Conservation (phyloP, 2,888 invertebrate species). For the Hermaeophaga mercurialis region DNA sequence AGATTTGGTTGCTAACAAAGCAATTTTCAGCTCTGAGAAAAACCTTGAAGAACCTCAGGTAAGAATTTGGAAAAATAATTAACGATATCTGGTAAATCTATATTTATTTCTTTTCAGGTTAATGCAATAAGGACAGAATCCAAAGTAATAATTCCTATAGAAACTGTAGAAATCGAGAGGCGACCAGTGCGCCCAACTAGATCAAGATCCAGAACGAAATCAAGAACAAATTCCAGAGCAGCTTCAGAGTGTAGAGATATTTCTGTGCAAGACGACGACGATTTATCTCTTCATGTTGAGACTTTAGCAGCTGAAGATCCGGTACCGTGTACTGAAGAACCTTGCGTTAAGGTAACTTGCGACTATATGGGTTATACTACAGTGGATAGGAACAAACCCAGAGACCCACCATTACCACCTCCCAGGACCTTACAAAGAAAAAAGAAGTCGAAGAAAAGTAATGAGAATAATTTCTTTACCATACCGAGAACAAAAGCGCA, state of each 20-base stretch:
- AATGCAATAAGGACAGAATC: constrained; percentile 70
- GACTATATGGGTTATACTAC: constrained; percentile 72
- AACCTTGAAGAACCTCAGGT: constrained; percentile 41
- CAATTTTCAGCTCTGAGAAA: constrained; percentile 34
- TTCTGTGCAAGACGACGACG: constrained; percentile 29
- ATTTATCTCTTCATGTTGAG: constrained; percentile 59
- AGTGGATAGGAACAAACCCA: constrained; percentile 69
- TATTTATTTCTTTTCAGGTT: constrained; percentile 59
- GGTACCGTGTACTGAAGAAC: constrained; percentile 45
- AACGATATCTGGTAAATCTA: background rate
- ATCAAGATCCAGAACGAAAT: constrained; percentile 62
- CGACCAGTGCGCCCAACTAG: constrained; percentile 64
- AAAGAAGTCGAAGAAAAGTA: constrained; percentile 34
- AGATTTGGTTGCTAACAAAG: constrained; percentile 11
- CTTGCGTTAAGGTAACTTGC: constrained; percentile 53
- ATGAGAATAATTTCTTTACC: constrained; percentile 72
- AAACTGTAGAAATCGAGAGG: constrained; percentile 48
- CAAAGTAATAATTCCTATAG: constrained; percentile 65
- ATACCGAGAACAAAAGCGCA: constrained; percentile 60
- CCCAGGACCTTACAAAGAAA: constrained; percentile 65
- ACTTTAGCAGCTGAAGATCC: constrained; percentile 59
- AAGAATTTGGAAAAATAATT: constrained; percentile 19
- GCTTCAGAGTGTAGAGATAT: constrained; percentile 7
- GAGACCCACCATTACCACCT: constrained; percentile 61
- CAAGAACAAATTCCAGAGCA: constrained; percentile 6